phyloP scores from a whole-genome alignment of 2,797 vertebrate species.

The Sebastes baramenuke region DNA sequence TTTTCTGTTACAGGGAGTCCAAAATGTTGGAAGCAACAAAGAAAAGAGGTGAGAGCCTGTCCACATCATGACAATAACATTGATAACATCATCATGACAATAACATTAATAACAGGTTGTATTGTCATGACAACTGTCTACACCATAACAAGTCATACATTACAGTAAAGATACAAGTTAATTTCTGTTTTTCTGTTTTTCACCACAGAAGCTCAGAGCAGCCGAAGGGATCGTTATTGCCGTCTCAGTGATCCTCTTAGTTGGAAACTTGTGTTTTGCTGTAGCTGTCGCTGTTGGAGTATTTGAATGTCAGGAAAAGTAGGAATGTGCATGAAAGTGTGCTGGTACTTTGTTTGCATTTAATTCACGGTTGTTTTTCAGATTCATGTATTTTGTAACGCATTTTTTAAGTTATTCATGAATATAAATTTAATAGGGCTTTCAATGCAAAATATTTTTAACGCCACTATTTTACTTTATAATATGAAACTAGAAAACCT shows the following conservation, averaged over 20 bases:
- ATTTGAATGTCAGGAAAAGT: neutral
- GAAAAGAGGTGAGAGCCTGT: constrained; percentile 19
- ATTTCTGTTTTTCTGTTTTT: neutral
- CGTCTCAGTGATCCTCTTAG: neutral
- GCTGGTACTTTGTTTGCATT: neutral
- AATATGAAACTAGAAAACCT: too few relatives aligned
- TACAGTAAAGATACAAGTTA: neutral
- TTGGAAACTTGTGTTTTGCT: constrained; percentile 28
- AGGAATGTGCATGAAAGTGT: neutral
- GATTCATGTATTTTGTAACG: neutral
- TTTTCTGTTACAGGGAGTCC: constrained; percentile 9
- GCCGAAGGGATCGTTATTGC: rapidly evolving
- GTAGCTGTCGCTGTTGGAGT: constrained; percentile 27
- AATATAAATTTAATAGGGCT: neutral
- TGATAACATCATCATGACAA: neutral
- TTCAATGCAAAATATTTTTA: too few relatives aligned
- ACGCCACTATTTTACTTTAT: too few relatives aligned
- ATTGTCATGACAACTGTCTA: neutral
- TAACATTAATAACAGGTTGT: neutral
- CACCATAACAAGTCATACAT: neutral
- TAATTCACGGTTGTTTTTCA: neutral
- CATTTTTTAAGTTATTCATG: neutral
- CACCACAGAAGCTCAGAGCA: neutral
- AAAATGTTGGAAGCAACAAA: rapidly evolving
- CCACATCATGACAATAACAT: neutral